Evolutionary conservation across 2,113 vertebrate genomes (phyloP).

Genomic region (Gallinago jamesoni): DNA sequence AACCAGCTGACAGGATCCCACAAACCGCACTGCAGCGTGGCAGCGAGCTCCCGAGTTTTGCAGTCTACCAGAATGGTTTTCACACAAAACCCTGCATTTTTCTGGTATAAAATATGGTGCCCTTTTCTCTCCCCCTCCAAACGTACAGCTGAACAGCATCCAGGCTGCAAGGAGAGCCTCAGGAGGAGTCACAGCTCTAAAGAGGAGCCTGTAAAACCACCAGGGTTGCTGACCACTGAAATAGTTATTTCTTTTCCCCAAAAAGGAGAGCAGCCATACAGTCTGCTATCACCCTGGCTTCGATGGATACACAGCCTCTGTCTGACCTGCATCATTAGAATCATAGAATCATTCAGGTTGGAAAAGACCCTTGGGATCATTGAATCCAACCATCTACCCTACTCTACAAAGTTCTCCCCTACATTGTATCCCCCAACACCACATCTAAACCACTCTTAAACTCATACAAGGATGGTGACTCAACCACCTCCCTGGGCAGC

Average conservation of each 20-base stretch:
- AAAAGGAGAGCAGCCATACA: background rate
- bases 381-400: too few relatives aligned
- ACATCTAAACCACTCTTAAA: too few relatives aligned
- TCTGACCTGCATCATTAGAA: background rate
- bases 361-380: too few relatives aligned
- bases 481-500: too few relatives aligned
- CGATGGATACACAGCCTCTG: background rate
- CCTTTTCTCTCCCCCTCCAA: background rate
- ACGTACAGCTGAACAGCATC: rapidly evolving
- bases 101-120: background rate
- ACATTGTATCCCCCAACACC: too few relatives aligned
- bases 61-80: background rate
- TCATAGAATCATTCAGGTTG: too few relatives aligned
- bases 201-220: background rate
- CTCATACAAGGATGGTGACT: too few relatives aligned
- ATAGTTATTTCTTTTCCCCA: background rate
- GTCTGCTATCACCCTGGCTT: background rate
- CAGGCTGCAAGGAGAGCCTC: rapidly evolving
- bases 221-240: background rate
- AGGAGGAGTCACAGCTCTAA: background rate
- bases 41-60: background rate
- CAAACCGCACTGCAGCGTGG: slow-evolving; percentile 8
- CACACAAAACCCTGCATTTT: background rate
- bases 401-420: too few relatives aligned
- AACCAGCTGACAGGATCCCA: slow-evolving; percentile 47